Evolutionary conservation across 2,888 invertebrate species (phyloP).

Genomic region (Polia nebulosa): DNA sequence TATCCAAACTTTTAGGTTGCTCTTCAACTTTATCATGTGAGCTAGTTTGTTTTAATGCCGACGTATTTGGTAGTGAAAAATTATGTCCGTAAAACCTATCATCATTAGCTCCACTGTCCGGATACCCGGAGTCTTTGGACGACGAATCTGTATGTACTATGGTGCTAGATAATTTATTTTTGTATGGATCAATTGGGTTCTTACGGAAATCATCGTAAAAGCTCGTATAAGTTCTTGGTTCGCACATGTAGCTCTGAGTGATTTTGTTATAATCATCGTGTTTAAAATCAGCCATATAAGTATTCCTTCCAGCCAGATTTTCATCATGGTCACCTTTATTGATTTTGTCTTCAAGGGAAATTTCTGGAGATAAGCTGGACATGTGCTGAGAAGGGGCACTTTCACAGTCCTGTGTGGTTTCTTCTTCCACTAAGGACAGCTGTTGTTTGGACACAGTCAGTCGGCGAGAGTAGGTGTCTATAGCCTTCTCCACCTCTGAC

Average conservation of each 20-base stretch:
- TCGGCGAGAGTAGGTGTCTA: slow-evolving; percentile 80
- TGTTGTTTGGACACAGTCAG: slow-evolving; percentile 83
- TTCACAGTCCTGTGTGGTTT: slow-evolving; percentile 87
- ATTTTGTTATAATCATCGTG: slow-evolving; percentile 69
- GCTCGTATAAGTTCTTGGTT: slow-evolving; percentile 80
- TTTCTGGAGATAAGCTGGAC: slow-evolving; percentile 81
- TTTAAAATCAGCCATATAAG: slow-evolving; percentile 67
- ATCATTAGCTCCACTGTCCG: slow-evolving; percentile 83
- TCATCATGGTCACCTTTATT: slow-evolving; percentile 65
- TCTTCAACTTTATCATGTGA: slow-evolving; percentile 75
- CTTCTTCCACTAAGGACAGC: slow-evolving; percentile 89
- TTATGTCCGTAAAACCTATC: slow-evolving; percentile 78
- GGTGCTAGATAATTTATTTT: slow-evolving; percentile 80
- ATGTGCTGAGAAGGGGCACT: slow-evolving; percentile 83
- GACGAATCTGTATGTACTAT: slow-evolving; percentile 82
- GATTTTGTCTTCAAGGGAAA: slow-evolving; percentile 72
- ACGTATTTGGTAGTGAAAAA: slow-evolving; percentile 81
- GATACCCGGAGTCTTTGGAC: slow-evolving; percentile 88
- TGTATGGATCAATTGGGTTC: slow-evolving; percentile 72
- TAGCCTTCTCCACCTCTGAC: slow-evolving; percentile 77
- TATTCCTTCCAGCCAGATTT: slow-evolving; percentile 64
- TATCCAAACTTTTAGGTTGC: slow-evolving; percentile 85
- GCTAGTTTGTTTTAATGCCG: slow-evolving; percentile 73
- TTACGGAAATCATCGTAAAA: slow-evolving; percentile 84
- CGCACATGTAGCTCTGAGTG: slow-evolving; percentile 71